These are phyloP conservation scores for Chionomys nivalis DNA, from an alignment of 2,113 vertebrate species.

Conservation along the genomic window DNA sequence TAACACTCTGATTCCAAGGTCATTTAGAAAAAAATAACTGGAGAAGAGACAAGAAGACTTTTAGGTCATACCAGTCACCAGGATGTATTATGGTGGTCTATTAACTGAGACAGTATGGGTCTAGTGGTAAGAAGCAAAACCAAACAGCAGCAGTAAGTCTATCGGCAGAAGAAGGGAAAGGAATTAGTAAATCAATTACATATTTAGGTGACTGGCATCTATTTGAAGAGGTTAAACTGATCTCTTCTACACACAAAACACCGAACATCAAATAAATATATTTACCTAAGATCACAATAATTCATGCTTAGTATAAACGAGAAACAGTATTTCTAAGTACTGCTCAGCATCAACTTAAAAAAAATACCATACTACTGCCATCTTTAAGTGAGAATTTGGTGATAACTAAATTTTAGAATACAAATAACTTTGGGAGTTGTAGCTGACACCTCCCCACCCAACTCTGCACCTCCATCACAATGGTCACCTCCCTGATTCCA, in stretches of 20 bases:
- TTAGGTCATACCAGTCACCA: background rate
- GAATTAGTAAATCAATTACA: background rate
- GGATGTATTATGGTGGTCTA: background rate
- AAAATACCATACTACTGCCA: background rate
- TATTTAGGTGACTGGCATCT: background rate
- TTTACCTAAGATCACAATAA: conserved; percentile 25
- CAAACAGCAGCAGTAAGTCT: background rate
- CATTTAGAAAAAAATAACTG: background rate
- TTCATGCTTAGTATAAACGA: background rate
- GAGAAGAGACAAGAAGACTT: background rate
- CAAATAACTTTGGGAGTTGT: background rate
- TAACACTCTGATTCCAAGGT: conserved; percentile 8
- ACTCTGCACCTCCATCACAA: background rate
- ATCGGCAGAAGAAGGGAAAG: background rate
- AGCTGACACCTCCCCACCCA: background rate
- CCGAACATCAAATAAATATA: background rate
- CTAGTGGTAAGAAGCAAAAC: background rate
- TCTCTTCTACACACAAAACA: background rate
- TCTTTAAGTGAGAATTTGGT: background rate
- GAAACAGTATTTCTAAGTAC: background rate
- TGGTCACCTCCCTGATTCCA: background rate
- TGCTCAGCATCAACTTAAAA: background rate
- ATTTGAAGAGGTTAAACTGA: background rate
- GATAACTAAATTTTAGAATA: background rate
- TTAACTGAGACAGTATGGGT: background rate